Evolutionary conservation across 2,113 vertebrate genomes (phyloP).

Genomic region (Clarias gariepinus): DNA sequence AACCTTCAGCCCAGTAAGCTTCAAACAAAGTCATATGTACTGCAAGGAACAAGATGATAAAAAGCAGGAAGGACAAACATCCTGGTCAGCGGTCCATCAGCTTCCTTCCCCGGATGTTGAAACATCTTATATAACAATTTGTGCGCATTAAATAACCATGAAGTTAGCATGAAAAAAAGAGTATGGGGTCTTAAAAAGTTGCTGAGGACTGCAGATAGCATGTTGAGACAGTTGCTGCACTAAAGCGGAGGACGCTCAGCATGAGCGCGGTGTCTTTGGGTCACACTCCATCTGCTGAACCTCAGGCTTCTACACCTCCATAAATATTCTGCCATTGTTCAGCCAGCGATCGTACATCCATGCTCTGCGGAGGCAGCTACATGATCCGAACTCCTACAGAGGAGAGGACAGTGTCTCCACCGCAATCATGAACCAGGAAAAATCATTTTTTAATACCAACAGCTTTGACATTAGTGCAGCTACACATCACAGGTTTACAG

Average conservation of each 20-base stretch:
- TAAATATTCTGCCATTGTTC: constrained; percentile 50
- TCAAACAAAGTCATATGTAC: neutral
- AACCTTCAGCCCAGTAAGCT: neutral
- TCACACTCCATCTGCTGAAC: constrained; percentile 56
- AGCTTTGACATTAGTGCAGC: neutral
- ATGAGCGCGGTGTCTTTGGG: constrained; percentile 39
- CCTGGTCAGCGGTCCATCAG: neutral
- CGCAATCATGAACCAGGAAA: constrained; percentile 60
- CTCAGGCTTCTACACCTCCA: constrained; percentile 40
- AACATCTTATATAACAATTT: neutral
- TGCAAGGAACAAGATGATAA: neutral
- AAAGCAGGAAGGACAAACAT: constrained; percentile 14
- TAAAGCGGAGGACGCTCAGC: constrained; percentile 12
- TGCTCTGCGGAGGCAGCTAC: constrained; percentile 5
- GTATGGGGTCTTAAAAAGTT: constrained; percentile 13
- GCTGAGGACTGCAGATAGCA: constrained; percentile 28
- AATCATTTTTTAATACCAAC: neutral
- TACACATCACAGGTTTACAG: neutral
- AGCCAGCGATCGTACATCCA: constrained; percentile 14
- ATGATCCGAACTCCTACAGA: neutral
- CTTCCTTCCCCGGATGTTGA: neutral
- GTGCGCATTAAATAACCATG: neutral
- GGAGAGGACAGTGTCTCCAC: constrained; percentile 6
- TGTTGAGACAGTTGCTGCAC: neutral
- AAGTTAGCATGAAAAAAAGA: neutral